These are phyloP conservation scores for Chorisops tibialis DNA, from an alignment of 2,888 invertebrate genomes.

Conservation along the genomic window DNA sequence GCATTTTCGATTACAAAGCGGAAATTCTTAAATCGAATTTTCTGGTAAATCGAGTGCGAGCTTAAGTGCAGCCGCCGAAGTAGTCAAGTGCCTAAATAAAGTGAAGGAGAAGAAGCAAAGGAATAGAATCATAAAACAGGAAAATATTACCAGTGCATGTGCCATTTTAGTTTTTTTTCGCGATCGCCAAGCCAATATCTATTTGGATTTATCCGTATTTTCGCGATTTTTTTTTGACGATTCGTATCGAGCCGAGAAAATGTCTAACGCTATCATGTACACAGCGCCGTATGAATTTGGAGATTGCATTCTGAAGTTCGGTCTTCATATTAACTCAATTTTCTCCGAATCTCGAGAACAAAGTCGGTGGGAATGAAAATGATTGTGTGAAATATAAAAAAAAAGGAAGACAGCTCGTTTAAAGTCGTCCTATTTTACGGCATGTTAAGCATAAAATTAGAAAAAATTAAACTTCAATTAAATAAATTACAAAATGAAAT, in stretches of 20 bases:
- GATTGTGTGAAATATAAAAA: no score
- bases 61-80: not conserved
- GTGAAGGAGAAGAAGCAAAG: not conserved
- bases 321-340: no score
- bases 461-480: no score
- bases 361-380: no score
- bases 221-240: not conserved
- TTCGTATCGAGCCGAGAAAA: conserved; percentile 23
- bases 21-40: no score
- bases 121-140: not conserved
- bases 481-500: no score
- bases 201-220: not conserved
- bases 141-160: not conserved
- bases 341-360: no score
- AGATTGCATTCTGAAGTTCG: conserved; percentile 31
- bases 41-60: no score
- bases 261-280: conserved; percentile 33
- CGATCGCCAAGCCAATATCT: not conserved
- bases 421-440: no score
- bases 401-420: no score
- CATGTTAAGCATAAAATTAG: no score
- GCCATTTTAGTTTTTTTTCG: not conserved
- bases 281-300: conserved; percentile 32
- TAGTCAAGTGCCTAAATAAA: not conserved
- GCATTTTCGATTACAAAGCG: no score